Evolutionary conservation across 1,140 invertebrate genomes (phyloP).

Genomic region (Eupeodes corollae): DNA sequence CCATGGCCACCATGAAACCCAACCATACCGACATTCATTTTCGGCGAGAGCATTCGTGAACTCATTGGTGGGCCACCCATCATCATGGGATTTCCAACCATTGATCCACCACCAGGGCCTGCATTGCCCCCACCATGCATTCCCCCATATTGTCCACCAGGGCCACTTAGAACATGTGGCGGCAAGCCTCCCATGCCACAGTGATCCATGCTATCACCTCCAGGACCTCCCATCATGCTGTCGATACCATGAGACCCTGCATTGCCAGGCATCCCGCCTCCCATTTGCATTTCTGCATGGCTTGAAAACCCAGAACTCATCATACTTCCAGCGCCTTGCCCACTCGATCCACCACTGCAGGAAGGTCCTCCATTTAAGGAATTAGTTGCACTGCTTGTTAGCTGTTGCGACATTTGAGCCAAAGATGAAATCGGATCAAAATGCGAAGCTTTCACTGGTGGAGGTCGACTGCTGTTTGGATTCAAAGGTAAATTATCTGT

Average conservation of each 20-base stretch:
- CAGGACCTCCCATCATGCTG: constrained; percentile 29
- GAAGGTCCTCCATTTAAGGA: constrained; percentile 31
- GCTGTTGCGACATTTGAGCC: constrained; percentile 86
- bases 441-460: constrained; percentile 47
- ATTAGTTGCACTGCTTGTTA: constrained; percentile 59
- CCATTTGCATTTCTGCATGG: constrained; percentile 24
- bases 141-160: constrained; percentile 8
- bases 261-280: constrained; percentile 1
- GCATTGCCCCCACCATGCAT: constrained; percentile 7
- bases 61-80: constrained; percentile 23
- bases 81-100: constrained; percentile 8
- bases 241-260: constrained; percentile 14
- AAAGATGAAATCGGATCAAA: constrained; percentile 90
- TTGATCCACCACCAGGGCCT: constrained; percentile 10
- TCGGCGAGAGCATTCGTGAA: constrained; percentile 29
- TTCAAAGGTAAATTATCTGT: constrained; percentile 74
- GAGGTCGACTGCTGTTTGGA: constrained; percentile 55
- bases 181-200: constrained; percentile 27
- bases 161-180: constrained; percentile 24
- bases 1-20: constrained; percentile 14
- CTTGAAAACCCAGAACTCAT: constrained; percentile 9
- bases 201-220: constrained; percentile 22
- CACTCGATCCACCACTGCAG: constrained; percentile 41
- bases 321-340: constrained; percentile 32
- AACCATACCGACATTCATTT: constrained; percentile 40